A percentile compares a stretch with the other conserved stretches of the same genome.
phyloP scores from a whole-genome alignment of 2,888 invertebrate genomes.

The Aporophyla lueneburgensis region DNA sequence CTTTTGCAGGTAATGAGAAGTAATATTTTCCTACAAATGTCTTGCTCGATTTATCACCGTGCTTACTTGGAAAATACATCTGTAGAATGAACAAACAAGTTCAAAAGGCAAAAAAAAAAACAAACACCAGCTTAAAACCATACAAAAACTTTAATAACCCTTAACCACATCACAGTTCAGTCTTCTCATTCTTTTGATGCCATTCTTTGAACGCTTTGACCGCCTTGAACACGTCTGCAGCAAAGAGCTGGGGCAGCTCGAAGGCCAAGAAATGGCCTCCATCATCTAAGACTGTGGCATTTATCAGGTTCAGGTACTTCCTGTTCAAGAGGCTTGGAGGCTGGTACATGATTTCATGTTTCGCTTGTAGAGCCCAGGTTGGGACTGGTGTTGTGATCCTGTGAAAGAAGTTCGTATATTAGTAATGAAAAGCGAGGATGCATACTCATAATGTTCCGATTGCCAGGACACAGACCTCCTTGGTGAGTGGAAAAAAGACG shows the following conservation, averaged over 20 bases:
- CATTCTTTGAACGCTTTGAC: slow-evolving; percentile 76
- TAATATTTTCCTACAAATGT: too few relatives aligned
- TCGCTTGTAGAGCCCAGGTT: slow-evolving; percentile 93
- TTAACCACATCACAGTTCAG: slow-evolving; percentile 71
- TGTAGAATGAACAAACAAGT: background rate
- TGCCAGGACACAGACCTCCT: too few relatives aligned
- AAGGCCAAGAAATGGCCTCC: slow-evolving; percentile 97
- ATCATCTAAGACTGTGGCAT: slow-evolving; percentile 91
- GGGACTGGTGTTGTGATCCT: slow-evolving; percentile 87
- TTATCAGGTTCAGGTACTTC: slow-evolving; percentile 92
- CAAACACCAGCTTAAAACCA: slow-evolving; percentile 18
- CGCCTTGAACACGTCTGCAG: slow-evolving; percentile 91
- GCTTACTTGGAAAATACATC: too few relatives aligned
- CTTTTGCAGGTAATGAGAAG: too few relatives aligned
- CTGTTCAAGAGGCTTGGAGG: slow-evolving; percentile 90
- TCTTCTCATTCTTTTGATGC: slow-evolving; percentile 69
- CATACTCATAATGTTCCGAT: too few relatives aligned
- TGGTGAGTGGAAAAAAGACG: too few relatives aligned
- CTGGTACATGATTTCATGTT: slow-evolving; percentile 92
- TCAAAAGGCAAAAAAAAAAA: slow-evolving; percentile 5
- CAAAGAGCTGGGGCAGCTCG: slow-evolving; percentile 93
- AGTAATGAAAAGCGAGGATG: too few relatives aligned
- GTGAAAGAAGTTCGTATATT: slow-evolving; percentile 9
- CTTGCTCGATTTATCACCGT: too few relatives aligned
- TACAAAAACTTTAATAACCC: slow-evolving; percentile 57